phyloP scores from a whole-genome alignment of 2,888 invertebrate species.

The Tortrix viridana region DNA sequence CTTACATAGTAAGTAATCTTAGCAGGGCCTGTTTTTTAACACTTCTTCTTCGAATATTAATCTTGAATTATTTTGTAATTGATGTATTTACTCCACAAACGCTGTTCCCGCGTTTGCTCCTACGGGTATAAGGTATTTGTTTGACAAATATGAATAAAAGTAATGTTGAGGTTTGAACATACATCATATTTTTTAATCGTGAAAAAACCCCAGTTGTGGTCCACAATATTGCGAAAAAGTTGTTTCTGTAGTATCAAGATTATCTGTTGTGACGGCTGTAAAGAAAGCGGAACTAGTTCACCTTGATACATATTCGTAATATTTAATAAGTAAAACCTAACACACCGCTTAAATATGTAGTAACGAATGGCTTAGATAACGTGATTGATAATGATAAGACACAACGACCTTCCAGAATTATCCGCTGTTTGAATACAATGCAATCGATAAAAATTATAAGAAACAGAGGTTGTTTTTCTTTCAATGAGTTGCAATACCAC shows the following conservation, averaged over 20 bases:
- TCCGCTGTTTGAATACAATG: constrained; percentile 9
- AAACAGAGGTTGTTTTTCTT: constrained; percentile 1
- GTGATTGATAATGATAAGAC: constrained; percentile 15
- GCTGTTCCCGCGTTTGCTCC: too few relatives aligned
- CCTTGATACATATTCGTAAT: constrained; percentile 15
- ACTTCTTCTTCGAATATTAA: neutral
- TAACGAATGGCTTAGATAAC: constrained; percentile 14
- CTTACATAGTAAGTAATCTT: constrained; percentile 1
- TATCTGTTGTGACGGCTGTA: neutral
- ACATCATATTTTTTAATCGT: too few relatives aligned
- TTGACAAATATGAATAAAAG: too few relatives aligned
- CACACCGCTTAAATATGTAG: neutral
- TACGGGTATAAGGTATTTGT: too few relatives aligned
- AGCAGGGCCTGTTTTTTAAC: neutral
- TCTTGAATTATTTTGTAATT: too few relatives aligned
- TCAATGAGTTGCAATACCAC: neutral
- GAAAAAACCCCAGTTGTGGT: too few relatives aligned
- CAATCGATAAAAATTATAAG: constrained; percentile 3
- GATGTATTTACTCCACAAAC: too few relatives aligned
- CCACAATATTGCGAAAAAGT: too few relatives aligned
- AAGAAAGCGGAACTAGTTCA: constrained; percentile 23
- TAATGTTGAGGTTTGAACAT: too few relatives aligned
- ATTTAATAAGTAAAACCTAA: constrained; percentile 8
- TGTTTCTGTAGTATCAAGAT: too few relatives aligned
- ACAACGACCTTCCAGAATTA: constrained; percentile 2